A percentile compares a stretch with the other conserved stretches of the same genome.
Conservation (phyloP, 2,113 vertebrate genomes). For the Trichechus manatus region DNA sequence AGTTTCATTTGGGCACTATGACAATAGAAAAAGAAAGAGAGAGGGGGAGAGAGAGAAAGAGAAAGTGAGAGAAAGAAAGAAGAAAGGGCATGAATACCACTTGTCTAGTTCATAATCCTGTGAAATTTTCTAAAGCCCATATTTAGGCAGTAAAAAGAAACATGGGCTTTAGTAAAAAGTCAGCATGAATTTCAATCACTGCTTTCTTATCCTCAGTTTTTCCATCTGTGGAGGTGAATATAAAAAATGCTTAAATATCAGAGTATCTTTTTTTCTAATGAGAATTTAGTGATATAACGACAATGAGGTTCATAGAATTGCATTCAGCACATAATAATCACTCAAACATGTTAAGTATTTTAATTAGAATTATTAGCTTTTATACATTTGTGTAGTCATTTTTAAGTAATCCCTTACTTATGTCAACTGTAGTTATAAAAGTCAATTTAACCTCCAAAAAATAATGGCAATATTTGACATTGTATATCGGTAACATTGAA, state of each 20-base stretch:
- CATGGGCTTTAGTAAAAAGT: not conserved
- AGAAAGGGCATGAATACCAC: too few relatives aligned
- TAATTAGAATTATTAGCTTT: not conserved
- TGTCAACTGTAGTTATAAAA: not conserved
- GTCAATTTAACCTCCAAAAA: not conserved
- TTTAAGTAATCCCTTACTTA: not conserved
- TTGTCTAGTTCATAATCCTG: too few relatives aligned
- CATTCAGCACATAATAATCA: not conserved
- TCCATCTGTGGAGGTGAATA: not conserved
- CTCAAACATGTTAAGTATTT: not conserved
- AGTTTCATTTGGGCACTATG: too few relatives aligned
- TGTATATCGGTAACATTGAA: not conserved
- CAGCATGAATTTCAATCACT: constrained; percentile 9
- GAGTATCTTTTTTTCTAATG: not conserved
- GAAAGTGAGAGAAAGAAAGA: too few relatives aligned
- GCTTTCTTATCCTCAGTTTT: not conserved
- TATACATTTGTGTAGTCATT: not conserved
- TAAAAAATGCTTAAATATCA: not conserved
- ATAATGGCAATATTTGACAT: not conserved
- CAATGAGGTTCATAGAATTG: not conserved
- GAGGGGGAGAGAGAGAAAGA: too few relatives aligned
- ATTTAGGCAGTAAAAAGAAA: not conserved
- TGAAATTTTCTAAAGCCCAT: too few relatives aligned
- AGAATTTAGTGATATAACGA: not conserved
- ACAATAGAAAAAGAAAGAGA: too few relatives aligned